These are phyloP conservation scores for Gopherus evgoodei DNA, from an alignment of 2,113 vertebrate genomes.

Conservation along the genomic window DNA sequence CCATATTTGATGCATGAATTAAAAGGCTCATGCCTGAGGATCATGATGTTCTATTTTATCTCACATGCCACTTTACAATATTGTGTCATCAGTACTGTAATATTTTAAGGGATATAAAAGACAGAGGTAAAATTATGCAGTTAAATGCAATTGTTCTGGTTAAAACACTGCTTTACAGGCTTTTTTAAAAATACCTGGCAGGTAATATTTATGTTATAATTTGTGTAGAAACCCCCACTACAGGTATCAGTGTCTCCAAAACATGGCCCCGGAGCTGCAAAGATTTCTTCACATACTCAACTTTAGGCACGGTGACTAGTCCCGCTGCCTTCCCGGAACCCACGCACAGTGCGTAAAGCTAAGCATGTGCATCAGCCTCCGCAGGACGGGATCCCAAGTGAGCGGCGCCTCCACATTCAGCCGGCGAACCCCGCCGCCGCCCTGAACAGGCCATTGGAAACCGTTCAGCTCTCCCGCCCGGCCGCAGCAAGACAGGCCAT, in stretches of 20 bases:
- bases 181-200: background rate
- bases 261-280: accelerated
- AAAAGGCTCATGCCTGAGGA: background rate
- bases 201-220: background rate
- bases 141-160: too few relatives aligned
- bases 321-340: background rate
- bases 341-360: background rate
- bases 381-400: background rate
- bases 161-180: background rate
- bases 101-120: background rate
- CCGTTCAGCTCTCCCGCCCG: background rate
- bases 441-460: background rate
- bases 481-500: background rate
- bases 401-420: accelerated
- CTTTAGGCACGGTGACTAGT: background rate
- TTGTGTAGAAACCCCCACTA: accelerated
- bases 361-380: background rate
- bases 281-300: background rate
- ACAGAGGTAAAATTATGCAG: background rate
- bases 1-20: background rate
- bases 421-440: background rate
- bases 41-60: background rate
- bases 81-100: too few relatives aligned
- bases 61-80: background rate
- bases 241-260: accelerated